These are phyloP conservation scores for Procambarus clarkii DNA, from an alignment of 1,140 invertebrate genomes.

Conservation along the genomic window DNA sequence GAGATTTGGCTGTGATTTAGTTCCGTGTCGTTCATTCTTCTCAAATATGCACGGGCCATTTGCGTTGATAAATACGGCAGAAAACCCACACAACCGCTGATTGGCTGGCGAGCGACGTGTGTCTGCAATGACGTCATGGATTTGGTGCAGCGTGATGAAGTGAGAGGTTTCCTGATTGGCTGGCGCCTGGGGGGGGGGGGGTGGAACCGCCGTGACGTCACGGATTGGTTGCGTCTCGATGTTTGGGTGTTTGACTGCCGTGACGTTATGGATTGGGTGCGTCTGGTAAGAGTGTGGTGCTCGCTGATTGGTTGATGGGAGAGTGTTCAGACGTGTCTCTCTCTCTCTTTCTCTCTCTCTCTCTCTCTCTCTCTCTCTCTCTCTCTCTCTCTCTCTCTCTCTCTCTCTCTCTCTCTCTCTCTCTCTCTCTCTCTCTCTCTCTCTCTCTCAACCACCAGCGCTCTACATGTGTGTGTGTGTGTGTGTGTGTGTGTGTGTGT, in stretches of 20 bases:
- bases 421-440: not conserved
- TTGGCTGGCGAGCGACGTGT: not conserved
- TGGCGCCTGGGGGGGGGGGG: not conserved
- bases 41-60: conserved; percentile 13
- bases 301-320: not conserved
- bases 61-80: not conserved
- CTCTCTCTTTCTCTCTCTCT: not conserved
- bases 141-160: not conserved
- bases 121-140: not conserved
- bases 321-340: not conserved
- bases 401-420: not conserved
- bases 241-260: not conserved
- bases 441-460: no score
- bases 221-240: not conserved
- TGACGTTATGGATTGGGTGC: not conserved
- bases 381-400: not conserved
- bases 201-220: not conserved
- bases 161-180: not conserved
- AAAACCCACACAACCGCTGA: conserved; percentile 3
- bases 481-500: no score
- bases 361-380: not conserved
- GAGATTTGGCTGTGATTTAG: conserved; percentile 17
- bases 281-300: not conserved
- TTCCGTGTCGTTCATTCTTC: conserved; percentile 6
- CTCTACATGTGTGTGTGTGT: no score